phyloP scores from a whole-genome alignment of 2,797 vertebrate genomes.

The Prunella strophiata region DNA sequence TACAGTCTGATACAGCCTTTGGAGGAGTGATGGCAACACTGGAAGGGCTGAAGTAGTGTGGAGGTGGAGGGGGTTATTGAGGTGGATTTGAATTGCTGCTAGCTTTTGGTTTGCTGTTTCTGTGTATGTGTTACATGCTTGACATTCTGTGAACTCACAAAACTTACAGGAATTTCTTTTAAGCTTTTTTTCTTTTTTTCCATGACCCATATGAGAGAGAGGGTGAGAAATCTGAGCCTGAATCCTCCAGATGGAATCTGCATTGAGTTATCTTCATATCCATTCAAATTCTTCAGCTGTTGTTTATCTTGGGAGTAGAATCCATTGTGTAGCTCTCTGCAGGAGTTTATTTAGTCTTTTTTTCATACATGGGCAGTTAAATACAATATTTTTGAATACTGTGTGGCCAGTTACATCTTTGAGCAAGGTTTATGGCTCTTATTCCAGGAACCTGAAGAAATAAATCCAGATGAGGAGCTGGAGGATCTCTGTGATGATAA shows the following conservation, averaged over 20 bases:
- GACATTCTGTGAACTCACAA: neutral
- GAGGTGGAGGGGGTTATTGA: neutral
- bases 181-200: neutral
- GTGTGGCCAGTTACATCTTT: neutral
- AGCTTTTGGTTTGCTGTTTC: neutral
- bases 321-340: neutral
- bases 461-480: constrained; percentile 89
- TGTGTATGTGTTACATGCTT: neutral
- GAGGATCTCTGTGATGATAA: constrained; percentile 86
- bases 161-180: neutral
- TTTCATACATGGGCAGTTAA: neutral
- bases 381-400: neutral
- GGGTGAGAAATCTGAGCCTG: neutral
- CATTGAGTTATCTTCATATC: neutral
- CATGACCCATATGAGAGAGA: neutral
- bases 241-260: neutral
- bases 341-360: neutral
- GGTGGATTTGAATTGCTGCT: neutral
- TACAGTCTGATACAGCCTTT: neutral
- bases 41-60: neutral
- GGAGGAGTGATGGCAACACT: neutral
- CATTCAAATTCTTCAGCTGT: neutral
- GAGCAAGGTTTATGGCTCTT: neutral
- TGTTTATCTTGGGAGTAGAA: neutral
- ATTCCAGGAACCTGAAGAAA: constrained; percentile 89